phyloP scores from a whole-genome alignment of 92 coral and sea anemone species.

The Phymanthus crucifer region DNA sequence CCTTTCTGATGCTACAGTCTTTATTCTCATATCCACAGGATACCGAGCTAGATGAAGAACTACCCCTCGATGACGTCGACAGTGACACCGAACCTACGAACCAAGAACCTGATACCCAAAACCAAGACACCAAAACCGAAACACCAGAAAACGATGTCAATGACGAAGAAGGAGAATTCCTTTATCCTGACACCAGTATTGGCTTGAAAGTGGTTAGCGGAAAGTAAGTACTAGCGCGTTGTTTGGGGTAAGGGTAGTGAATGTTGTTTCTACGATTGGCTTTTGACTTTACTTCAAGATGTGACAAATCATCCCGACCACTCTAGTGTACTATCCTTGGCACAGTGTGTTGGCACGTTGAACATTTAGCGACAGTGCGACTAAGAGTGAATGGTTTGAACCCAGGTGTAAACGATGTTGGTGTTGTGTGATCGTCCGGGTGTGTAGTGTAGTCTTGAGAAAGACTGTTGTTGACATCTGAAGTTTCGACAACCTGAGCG shows the following conservation, averaged over 20 bases:
- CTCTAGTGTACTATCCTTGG: no score
- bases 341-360: no score
- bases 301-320: no score
- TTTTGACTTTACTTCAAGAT: not conserved
- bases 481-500: no score
- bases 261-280: no score
- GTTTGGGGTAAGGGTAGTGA: not conserved
- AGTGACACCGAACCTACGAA: conserved; percentile 47
- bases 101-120: conserved; percentile 18
- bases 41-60: conserved; percentile 77
- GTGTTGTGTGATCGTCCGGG: no score
- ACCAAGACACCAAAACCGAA: conserved; percentile 12
- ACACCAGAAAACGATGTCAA: conserved; percentile 10
- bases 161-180: conserved; percentile 55
- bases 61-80: conserved; percentile 58
- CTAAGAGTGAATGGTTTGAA: no score
- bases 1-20: not conserved
- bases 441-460: no score
- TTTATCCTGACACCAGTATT: conserved; percentile 90
- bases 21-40: conserved; percentile 22
- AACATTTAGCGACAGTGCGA: no score
- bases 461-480: no score
- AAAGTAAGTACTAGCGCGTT: conserved; percentile 54
- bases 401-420: no score
- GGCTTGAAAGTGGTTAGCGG: conserved; percentile 82